Percentiles rank a stretch among this genome's conserved stretches.
Conservation (phyloP, 2,797 vertebrate species). For the Tapera naevia region DNA sequence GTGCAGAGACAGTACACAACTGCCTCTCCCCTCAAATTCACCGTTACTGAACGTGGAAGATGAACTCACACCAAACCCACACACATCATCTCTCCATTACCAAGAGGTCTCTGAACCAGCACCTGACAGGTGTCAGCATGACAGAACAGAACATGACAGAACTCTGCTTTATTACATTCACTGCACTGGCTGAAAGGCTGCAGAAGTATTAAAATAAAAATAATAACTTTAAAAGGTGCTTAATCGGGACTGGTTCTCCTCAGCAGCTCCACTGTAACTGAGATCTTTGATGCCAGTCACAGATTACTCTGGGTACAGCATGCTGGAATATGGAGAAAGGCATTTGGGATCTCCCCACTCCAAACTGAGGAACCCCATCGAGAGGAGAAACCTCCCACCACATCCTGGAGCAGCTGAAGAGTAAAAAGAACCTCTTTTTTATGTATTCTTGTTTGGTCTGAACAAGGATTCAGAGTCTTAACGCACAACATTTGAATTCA, state of each 20-base stretch:
- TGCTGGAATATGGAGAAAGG: background rate
- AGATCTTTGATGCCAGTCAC: background rate
- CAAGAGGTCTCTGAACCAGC: no score
- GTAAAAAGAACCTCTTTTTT: background rate
- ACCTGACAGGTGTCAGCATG: background rate
- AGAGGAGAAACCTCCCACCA: background rate
- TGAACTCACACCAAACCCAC: background rate
- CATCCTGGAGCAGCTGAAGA: background rate
- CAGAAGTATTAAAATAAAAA: no score
- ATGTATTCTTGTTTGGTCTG: background rate
- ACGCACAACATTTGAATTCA: fast-evolving
- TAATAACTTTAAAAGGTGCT: background rate
- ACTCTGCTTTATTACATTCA: background rate
- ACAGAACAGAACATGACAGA: background rate
- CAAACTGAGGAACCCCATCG: background rate
- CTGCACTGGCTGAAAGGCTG: background rate
- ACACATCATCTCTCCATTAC: fast-evolving
- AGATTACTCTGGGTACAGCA: background rate
- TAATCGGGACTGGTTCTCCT: background rate
- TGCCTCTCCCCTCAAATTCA: background rate
- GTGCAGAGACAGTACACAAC: background rate
- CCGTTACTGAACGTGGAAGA: background rate
- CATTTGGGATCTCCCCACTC: background rate
- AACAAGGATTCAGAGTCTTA: background rate
- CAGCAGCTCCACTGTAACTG: background rate